These are phyloP conservation scores for Miichthys miiuy DNA, from an alignment of 2,797 vertebrate species.

Conservation along the genomic window DNA sequence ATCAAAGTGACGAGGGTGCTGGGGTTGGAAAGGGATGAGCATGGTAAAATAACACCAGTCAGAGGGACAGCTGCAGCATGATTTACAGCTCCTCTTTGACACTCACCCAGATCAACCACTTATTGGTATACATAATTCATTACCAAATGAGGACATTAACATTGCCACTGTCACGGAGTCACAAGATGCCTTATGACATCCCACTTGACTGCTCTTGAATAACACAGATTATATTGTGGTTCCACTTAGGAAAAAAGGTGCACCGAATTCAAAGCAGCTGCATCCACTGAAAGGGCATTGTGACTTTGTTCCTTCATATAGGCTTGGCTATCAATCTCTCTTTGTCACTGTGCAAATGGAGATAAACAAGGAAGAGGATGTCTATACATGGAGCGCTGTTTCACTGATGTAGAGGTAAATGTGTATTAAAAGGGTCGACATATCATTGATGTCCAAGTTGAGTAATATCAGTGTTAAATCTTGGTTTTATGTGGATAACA, in stretches of 20 bases:
- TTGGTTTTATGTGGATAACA: neutral
- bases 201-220: constrained; percentile 52
- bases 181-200: constrained; percentile 41
- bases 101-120: constrained; percentile 64
- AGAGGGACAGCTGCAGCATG: constrained; percentile 43
- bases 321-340: constrained; percentile 12
- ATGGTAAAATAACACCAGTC: constrained; percentile 45
- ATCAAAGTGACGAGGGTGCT: constrained; percentile 66
- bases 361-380: neutral
- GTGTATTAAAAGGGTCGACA: neutral
- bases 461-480: neutral
- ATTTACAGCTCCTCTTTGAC: constrained; percentile 61
- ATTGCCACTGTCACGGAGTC: constrained; percentile 15
- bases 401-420: neutral
- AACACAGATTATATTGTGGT: constrained; percentile 44
- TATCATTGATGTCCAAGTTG: neutral
- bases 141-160: constrained; percentile 54
- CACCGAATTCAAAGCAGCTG: constrained; percentile 36
- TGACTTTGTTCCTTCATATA: constrained; percentile 34
- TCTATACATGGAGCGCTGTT: neutral
- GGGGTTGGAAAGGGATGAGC: constrained; percentile 46
- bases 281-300: constrained; percentile 11
- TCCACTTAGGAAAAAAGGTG: constrained; percentile 34
- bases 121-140: constrained; percentile 72
- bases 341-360: neutral